Conservation (phyloP, 2,113 vertebrate species). For the Charadrius vociferus region DNA sequence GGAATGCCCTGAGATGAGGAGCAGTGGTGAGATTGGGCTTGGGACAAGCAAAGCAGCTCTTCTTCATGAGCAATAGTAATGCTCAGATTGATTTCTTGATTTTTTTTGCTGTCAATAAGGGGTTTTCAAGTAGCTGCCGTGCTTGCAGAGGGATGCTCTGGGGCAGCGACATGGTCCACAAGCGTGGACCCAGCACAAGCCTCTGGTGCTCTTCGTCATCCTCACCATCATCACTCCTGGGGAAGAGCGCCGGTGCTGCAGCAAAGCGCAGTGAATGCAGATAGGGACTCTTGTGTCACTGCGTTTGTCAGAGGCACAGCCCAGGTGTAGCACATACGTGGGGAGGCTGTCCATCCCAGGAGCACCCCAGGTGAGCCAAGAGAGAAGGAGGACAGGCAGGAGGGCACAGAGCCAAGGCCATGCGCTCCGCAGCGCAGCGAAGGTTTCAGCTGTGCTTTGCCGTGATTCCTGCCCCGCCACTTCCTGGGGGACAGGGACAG, state of each 20-base stretch:
- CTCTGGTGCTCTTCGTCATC: background rate
- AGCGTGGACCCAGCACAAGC: background rate
- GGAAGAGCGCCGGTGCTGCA: background rate
- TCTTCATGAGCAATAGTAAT: background rate
- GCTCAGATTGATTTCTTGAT: background rate
- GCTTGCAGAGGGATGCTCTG: background rate
- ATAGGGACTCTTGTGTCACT: background rate
- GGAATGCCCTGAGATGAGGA: background rate
- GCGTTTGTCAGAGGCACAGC: background rate
- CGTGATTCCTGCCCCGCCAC: background rate
- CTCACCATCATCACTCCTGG: background rate
- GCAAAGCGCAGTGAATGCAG: background rate
- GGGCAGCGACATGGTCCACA: background rate
- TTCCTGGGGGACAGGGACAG: background rate
- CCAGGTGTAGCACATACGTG: background rate
- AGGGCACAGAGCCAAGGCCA: background rate
- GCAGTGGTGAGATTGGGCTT: background rate
- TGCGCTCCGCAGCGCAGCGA: rapidly evolving
- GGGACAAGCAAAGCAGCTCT: background rate
- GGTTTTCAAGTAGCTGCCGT: background rate
- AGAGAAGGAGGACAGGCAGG: background rate
- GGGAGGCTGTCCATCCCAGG: background rate
- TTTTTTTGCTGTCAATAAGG: background rate
- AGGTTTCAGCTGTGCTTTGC: background rate
- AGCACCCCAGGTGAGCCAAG: background rate